These are phyloP conservation scores for Dastarcus helophoroides DNA, from an alignment of 2,888 invertebrate species.

Conservation along the genomic window DNA sequence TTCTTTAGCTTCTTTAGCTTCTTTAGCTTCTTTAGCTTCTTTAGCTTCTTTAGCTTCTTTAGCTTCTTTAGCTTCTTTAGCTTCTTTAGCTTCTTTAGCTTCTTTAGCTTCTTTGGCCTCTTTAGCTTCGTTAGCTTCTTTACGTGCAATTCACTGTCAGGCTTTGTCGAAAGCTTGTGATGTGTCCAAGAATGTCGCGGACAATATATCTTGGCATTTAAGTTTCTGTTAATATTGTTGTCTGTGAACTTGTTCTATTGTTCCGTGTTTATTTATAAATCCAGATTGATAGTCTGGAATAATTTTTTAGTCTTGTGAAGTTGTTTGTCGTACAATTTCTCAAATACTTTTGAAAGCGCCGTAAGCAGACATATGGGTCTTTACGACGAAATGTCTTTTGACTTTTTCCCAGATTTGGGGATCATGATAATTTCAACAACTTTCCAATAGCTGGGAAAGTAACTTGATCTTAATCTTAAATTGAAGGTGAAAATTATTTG, in stretches of 20 bases:
- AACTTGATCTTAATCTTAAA: not conserved
- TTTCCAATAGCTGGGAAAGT: not conserved
- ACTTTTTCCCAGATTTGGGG: not conserved
- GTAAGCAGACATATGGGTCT: not conserved
- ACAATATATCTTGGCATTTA: constrained; percentile 17
- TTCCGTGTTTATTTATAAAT: constrained; percentile 11
- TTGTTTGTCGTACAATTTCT: constrained; percentile 7
- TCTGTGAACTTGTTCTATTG: constrained; percentile 16
- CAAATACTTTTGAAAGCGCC: constrained; percentile 5
- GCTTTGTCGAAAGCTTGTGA: constrained; percentile 22
- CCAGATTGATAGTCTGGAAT: constrained; percentile 8
- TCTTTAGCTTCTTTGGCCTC: too few relatives aligned
- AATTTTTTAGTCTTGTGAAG: not conserved
- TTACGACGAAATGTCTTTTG: constrained; percentile 1
- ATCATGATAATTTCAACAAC: constrained; percentile 1
- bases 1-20: too few relatives aligned
- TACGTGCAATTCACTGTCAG: constrained; percentile 12
- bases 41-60: too few relatives aligned
- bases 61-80: too few relatives aligned
- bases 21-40: too few relatives aligned
- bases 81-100: too few relatives aligned
- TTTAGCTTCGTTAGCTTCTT: too few relatives aligned
- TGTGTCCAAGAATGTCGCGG: constrained; percentile 17
- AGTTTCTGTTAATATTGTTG: constrained; percentile 10
- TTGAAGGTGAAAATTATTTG: not conserved